Conservation (phyloP, 2,113 vertebrate species). For the Pterocles burchelli region DNA sequence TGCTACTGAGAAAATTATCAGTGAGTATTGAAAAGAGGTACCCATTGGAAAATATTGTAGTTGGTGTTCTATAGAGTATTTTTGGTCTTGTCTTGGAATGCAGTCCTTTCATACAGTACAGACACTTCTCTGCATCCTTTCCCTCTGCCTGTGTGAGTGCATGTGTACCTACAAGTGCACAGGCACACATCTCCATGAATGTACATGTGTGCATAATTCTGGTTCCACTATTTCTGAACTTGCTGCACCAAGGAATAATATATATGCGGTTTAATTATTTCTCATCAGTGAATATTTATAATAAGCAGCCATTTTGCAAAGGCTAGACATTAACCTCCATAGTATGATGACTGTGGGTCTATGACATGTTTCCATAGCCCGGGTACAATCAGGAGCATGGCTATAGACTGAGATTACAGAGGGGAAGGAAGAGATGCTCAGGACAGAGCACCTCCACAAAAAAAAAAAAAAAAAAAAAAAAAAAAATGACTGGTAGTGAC, state of each 20-base stretch:
- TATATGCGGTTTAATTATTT: neutral
- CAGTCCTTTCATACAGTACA: neutral
- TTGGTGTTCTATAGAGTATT: neutral
- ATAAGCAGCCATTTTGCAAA: neutral
- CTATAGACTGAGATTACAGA: neutral
- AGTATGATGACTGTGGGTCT: neutral
- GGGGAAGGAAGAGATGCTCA: neutral
- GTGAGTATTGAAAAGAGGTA: neutral
- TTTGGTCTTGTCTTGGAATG: neutral
- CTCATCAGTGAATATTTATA: neutral
- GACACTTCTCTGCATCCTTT: neutral
- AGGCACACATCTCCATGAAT: fast-evolving
- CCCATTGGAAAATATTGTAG: neutral
- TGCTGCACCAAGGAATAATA: neutral
- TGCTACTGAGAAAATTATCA: neutral
- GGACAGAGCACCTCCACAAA: neutral
- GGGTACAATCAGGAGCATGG: neutral
- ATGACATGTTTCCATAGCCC: neutral
- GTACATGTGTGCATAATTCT: neutral
- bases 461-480: neutral
- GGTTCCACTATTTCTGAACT: neutral
- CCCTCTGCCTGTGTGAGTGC: neutral
- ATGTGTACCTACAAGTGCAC: too few relatives aligned
- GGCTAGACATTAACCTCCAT: neutral
- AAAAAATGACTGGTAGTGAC: neutral